Base-by-base conservation (phyloP, 2,888 invertebrate species). In the Trissoscelio sp. region DNA sequence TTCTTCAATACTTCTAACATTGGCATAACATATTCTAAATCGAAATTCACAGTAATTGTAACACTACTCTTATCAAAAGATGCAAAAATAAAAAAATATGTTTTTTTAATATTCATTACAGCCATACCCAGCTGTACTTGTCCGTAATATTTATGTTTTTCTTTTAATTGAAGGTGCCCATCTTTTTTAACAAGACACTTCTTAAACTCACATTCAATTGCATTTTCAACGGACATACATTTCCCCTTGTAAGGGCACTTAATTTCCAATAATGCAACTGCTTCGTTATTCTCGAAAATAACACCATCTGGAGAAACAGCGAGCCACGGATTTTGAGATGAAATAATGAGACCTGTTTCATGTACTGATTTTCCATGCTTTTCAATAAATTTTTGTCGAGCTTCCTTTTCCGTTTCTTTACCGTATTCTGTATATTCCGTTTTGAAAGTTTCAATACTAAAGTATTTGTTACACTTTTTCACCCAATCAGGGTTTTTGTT, bases 171-270 rank as follows among this genome's bases (percentile, higher is more conserved):
- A 1, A 28, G 2, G 11, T 20, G 9, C 12, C 37, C 51, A 34
- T 66, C 6, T 37, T 34, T 31, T 31, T 22, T 4, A 16, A n/a
- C n/a, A n/a, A 3, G 28, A 11, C 51, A 66, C 0, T 22, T 44
- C 12, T 28, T 16, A 31, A 48, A 51, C 46, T 66, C 51, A 3
- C 3, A 24, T 24, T 14, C 22, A 0, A 66, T 44, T 11, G 66
- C 48, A 34, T 73, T 39, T 14, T 31, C 6, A 28, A 72, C 39
- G 5, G 24, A 44, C 55, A 75, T 62, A 12, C 34, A 51, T 67
- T 73, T 83, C 24, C 83, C 83, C 48, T 42, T 57, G 44, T 57
- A 62, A 12, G 82, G 82, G 72, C 84, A 85, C 64, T 85, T 85
- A 12, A 84, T 83, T 77, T 84, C 84, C n/a, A 84, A 14, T 31